Conservation (phyloP, 2,888 invertebrate genomes). For the Tenthredo mesomela region DNA sequence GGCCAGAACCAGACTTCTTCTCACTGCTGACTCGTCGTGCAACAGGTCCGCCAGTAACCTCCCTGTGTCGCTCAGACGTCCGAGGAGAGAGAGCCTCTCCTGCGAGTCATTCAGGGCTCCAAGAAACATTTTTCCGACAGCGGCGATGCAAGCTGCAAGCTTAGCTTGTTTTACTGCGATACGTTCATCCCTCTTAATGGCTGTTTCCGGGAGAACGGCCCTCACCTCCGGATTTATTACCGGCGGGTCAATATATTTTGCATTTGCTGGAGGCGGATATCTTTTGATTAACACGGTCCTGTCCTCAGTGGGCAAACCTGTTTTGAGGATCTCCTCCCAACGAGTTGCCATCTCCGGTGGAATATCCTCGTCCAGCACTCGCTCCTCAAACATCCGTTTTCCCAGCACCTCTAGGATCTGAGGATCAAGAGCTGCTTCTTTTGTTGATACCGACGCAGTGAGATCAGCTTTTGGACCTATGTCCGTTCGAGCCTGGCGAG, state of each 20-base stretch:
- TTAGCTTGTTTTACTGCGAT: not conserved
- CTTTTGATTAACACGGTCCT: not conserved
- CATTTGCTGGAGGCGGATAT: not conserved
- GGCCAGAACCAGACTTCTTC: not conserved
- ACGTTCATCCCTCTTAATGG: not conserved
- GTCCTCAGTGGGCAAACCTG: not conserved
- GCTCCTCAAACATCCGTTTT: not conserved
- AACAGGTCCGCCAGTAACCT: not conserved
- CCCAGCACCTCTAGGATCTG: not conserved
- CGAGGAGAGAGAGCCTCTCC: not conserved
- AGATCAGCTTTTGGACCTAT: not conserved
- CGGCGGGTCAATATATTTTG: not conserved
- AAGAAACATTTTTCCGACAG: not conserved
- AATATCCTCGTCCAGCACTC: not conserved
- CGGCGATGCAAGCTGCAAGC: not conserved
- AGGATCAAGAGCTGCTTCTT: not conserved
- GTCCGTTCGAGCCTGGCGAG: not conserved
- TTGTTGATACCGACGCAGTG: not conserved
- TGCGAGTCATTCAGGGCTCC: not conserved
- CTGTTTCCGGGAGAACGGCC: not conserved
- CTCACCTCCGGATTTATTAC: not conserved
- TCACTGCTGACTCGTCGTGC: not conserved
- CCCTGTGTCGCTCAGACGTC: not conserved
- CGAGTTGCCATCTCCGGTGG: not conserved
- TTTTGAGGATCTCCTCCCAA: not conserved